phyloP scores from a whole-genome alignment of 2,797 vertebrate species.

The Danio kyathit region DNA sequence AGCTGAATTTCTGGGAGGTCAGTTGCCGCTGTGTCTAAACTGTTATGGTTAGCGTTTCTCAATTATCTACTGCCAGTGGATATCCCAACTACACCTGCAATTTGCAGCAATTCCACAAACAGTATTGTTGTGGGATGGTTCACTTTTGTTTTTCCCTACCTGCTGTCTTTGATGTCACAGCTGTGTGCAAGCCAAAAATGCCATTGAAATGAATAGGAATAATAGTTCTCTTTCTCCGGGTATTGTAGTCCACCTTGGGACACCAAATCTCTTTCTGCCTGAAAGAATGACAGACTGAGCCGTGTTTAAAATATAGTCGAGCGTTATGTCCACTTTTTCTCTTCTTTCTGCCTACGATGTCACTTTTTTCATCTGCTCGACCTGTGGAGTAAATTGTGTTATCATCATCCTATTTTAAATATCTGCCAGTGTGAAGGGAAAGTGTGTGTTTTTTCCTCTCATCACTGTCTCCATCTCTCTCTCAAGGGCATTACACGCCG shows the following conservation, averaged over 20 bases:
- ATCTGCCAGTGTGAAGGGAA: conserved; percentile 43
- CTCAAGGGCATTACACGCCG: conserved; percentile 53
- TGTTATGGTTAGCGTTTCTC: not conserved
- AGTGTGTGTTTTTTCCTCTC: not conserved
- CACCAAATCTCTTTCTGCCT: conserved; percentile 20
- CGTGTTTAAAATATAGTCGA: conserved; percentile 10
- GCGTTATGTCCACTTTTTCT: not conserved
- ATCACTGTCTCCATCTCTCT: conserved; percentile 38
- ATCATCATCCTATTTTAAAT: conserved; percentile 58
- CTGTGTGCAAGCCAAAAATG: not conserved
- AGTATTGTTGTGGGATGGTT: too few species aligned
- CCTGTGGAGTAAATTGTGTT: conserved; percentile 57
- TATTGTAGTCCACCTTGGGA: not conserved
- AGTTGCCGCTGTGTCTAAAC: too few species aligned
- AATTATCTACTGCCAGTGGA: not conserved
- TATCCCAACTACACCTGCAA: not conserved
- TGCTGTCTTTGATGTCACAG: not conserved
- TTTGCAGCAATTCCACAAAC: too few species aligned
- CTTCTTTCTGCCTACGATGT: conserved; percentile 24
- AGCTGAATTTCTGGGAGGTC: too few species aligned
- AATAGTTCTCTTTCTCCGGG: not conserved
- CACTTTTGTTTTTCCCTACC: not conserved
- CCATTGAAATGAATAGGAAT: conserved; percentile 14
- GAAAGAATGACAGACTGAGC: conserved; percentile 19
- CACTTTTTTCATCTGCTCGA: conserved; percentile 53